Conservation (phyloP, 1,140 invertebrate genomes). For the Gyrodactylus bullatarudis region DNA sequence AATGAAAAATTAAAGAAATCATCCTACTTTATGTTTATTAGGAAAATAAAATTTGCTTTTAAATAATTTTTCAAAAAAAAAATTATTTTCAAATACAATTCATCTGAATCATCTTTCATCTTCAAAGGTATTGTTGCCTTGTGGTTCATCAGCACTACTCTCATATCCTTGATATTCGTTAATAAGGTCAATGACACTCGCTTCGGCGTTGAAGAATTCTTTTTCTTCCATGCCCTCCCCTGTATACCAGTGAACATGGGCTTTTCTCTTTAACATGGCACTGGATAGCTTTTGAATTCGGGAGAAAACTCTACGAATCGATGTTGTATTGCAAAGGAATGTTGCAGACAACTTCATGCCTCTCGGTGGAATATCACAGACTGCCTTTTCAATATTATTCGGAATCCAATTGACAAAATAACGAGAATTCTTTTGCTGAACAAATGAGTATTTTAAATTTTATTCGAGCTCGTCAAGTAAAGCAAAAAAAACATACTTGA, state of each 20-base stretch:
- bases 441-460: too few relatives aligned
- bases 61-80: too few relatives aligned
- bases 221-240: slow-evolving; percentile 43
- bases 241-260: slow-evolving; percentile 42
- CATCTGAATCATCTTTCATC: too few relatives aligned
- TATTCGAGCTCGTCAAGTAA: too few relatives aligned
- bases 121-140: too few relatives aligned
- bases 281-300: slow-evolving; percentile 36
- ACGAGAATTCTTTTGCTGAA: slow-evolving; percentile 13
- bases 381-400: slow-evolving; percentile 18
- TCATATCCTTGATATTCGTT: slow-evolving; percentile 44
- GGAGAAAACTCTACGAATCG: slow-evolving; percentile 41
- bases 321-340: slow-evolving; percentile 25
- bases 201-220: slow-evolving; percentile 36
- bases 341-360: slow-evolving; percentile 23
- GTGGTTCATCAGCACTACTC: too few relatives aligned
- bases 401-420: slow-evolving; percentile 19
- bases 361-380: slow-evolving; percentile 22
- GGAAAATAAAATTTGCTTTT: too few relatives aligned
- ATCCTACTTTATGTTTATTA: too few relatives aligned
- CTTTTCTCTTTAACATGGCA: slow-evolving; percentile 35
- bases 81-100: too few relatives aligned
- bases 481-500: too few relatives aligned
- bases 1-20: too few relatives aligned
- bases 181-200: slow-evolving; percentile 20